phyloP scores from a whole-genome alignment of 2,888 invertebrate species.

The Resseliella maxima region DNA sequence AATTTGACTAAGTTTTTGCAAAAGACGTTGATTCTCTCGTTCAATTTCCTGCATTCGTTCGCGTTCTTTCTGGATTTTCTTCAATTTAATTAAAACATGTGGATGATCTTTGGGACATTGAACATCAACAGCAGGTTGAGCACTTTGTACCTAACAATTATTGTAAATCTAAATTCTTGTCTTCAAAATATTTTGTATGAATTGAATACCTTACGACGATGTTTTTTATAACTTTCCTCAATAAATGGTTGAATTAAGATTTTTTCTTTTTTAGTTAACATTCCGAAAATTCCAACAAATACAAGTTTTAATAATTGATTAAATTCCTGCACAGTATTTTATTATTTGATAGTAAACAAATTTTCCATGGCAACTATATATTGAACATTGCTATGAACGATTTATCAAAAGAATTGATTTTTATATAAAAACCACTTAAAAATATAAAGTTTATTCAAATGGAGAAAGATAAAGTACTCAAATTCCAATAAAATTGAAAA shows the following conservation, averaged over 20 bases:
- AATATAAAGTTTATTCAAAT: no score
- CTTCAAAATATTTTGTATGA: no score
- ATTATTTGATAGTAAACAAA: background rate
- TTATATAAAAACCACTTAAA: no score
- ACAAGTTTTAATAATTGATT: background rate
- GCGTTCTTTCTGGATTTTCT: conserved; percentile 76
- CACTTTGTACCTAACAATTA: conserved; percentile 71
- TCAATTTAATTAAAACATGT: conserved; percentile 76
- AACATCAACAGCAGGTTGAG: conserved; percentile 76
- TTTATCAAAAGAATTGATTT: no score
- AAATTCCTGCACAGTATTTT: background rate
- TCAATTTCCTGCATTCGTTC: conserved; percentile 75
- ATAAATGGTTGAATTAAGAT: conserved; percentile 78
- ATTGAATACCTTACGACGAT: conserved; percentile 74
- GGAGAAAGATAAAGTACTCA: no score
- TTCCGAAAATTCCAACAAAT: conserved; percentile 61
- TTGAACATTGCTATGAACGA: background rate
- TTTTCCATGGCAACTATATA: background rate
- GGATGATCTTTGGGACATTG: conserved; percentile 73
- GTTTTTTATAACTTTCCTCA: conserved; percentile 76
- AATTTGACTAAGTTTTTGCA: conserved; percentile 75
- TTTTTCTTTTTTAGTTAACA: conserved; percentile 80
- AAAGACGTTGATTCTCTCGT: conserved; percentile 75
- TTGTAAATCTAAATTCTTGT: no score
- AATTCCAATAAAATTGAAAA: no score